phyloP scores from a whole-genome alignment of 1,140 invertebrate species.

The Caligus rogercresseyi region DNA sequence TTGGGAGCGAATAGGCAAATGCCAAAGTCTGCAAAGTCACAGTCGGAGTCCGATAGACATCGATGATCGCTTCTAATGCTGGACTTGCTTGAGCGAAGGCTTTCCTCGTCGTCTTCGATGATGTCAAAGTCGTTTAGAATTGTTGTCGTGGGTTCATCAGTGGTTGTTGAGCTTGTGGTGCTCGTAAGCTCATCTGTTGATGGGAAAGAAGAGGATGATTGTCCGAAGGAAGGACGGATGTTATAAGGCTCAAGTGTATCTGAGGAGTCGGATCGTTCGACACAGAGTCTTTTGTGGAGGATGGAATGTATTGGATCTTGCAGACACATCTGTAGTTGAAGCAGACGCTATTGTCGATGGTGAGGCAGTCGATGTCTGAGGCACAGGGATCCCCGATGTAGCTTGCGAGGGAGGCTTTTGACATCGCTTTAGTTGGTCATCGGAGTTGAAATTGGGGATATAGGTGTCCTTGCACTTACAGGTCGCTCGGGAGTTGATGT shows the following conservation, averaged over 20 bases:
- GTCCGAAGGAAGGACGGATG: neutral
- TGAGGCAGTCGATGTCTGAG: neutral
- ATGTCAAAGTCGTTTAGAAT: neutral
- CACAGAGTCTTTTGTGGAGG: neutral
- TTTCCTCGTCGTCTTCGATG: neutral
- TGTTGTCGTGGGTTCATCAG: neutral
- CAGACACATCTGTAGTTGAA: neutral
- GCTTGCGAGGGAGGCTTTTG: neutral
- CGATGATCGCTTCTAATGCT: neutral
- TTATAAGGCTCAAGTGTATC: neutral
- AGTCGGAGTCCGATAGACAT: neutral
- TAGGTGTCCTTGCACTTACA: neutral
- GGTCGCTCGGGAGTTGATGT: neutral
- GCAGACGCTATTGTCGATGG: neutral
- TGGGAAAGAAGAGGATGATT: neutral
- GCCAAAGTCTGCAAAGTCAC: neutral
- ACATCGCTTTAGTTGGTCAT: neutral
- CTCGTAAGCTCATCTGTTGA: neutral
- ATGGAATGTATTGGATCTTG: neutral
- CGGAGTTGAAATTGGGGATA: neutral
- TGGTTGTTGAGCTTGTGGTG: neutral
- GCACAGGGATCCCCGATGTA: neutral
- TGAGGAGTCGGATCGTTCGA: neutral
- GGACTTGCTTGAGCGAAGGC: neutral
- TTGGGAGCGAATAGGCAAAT: neutral